phyloP scores from a whole-genome alignment of 2,888 invertebrate genomes.

The Hirtodrosophila confusa region DNA sequence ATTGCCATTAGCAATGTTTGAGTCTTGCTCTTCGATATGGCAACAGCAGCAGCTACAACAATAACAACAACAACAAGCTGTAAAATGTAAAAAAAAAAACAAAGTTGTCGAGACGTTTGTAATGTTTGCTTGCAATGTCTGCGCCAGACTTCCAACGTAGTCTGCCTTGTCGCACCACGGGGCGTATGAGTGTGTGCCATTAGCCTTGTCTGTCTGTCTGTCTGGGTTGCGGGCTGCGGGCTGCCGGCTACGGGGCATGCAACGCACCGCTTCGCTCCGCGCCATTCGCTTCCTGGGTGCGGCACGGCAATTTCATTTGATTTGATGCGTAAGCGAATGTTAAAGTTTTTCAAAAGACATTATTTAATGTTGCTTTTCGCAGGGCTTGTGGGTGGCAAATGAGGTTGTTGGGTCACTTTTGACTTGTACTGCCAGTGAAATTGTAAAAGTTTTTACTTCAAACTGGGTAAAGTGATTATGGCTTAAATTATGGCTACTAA shows the following conservation, averaged over 20 bases:
- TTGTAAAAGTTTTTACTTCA: conserved; percentile 17
- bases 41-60: conserved; percentile 40
- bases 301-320: conserved; percentile 48
- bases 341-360: conserved; percentile 23
- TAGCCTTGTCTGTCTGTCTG: conserved; percentile 44
- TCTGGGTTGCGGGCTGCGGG: neutral
- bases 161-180: conserved; percentile 56
- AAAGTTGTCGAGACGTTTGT: conserved; percentile 55
- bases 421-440: conserved; percentile 7
- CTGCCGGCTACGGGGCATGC: conserved; percentile 4
- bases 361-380: conserved; percentile 12
- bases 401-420: conserved; percentile 44
- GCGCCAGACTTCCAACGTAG: conserved; percentile 43
- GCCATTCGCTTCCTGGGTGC: conserved; percentile 38
- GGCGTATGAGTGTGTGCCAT: conserved; percentile 58
- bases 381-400: conserved; percentile 14
- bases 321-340: conserved; percentile 52
- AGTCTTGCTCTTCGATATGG: conserved; percentile 51
- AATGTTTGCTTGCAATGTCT: conserved; percentile 49
- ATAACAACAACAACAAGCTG: conserved; percentile 26
- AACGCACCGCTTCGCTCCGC: conserved; percentile 3
- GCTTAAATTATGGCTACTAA: too few relatives aligned
- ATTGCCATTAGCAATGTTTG: conserved; percentile 63
- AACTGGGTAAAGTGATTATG: conserved; percentile 32
- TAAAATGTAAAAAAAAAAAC: conserved; percentile 18